phyloP scores from a whole-genome alignment of 2,113 vertebrate species.

The Coreoperca whiteheadi region DNA sequence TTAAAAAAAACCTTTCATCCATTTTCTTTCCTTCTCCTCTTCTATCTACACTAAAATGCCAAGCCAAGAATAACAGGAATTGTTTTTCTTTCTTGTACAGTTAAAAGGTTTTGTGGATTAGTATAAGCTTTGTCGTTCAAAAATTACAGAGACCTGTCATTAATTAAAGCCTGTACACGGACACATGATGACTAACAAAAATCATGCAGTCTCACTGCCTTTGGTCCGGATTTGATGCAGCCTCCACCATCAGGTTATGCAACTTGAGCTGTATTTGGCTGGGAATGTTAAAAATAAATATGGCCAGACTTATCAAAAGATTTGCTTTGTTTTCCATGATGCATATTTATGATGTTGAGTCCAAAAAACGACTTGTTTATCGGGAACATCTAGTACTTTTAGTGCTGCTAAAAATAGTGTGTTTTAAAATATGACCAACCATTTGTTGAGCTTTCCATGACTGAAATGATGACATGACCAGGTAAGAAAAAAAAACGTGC shows the following conservation, averaged over 20 bases:
- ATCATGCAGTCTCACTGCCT: constrained; percentile 66
- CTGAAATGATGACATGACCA: not conserved
- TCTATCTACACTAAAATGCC: constrained; percentile 35
- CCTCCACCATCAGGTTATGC: constrained; percentile 57
- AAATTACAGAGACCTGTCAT: constrained; percentile 78
- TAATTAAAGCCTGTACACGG: constrained; percentile 82
- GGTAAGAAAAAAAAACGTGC: not conserved
- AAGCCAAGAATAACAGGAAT: constrained; percentile 76
- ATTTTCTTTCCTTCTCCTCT: constrained; percentile 51
- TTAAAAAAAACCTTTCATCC: constrained; percentile 46
- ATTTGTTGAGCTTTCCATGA: not conserved
- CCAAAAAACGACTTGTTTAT: constrained; percentile 11
- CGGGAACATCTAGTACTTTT: constrained; percentile 39
- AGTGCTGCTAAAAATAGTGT: constrained; percentile 5
- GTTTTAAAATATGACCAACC: not conserved
- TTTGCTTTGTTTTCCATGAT: constrained; percentile 72
- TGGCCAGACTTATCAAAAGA: constrained; percentile 56
- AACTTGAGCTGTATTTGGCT: constrained; percentile 51
- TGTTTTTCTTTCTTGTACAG: constrained; percentile 71
- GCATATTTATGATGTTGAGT: constrained; percentile 50
- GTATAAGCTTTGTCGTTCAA: constrained; percentile 81
- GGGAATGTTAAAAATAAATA: constrained; percentile 56
- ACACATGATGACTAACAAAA: constrained; percentile 80
- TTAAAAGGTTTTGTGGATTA: constrained; percentile 81
- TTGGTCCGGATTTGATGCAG: constrained; percentile 71